Conservation (phyloP, 2,113 vertebrate genomes). For the Salvelinus alpinus region DNA sequence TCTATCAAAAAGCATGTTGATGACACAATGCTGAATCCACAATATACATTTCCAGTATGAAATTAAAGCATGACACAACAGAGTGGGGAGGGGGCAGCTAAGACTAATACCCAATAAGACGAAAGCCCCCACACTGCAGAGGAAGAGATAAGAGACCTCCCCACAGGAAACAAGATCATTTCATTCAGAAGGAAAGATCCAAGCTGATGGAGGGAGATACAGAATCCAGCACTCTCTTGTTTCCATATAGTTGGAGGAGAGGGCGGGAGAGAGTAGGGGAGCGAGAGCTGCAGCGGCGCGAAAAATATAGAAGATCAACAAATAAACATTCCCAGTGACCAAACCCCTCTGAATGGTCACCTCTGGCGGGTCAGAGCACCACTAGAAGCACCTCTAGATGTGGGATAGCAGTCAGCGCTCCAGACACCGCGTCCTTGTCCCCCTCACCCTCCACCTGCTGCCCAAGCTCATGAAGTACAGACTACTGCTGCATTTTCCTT, state of each 20-base stretch:
- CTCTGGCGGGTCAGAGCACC: conserved; percentile 49
- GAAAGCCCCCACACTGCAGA: conserved; percentile 63
- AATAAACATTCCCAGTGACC: conserved; percentile 1
- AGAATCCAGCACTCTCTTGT: conserved; percentile 59
- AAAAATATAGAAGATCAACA: conserved; percentile 71
- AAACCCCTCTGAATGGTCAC: conserved; percentile 44
- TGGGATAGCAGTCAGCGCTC: conserved; percentile 20
- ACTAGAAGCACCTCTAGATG: conserved; percentile 38
- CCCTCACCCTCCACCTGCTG: conserved; percentile 52
- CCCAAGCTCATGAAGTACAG: conserved; percentile 50
- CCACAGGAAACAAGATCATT: conserved; percentile 64
- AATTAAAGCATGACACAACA: conserved; percentile 55
- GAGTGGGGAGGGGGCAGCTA: conserved; percentile 59
- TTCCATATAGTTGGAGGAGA: conserved; percentile 50
- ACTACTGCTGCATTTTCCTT: conserved; percentile 64
- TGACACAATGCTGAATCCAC: neutral
- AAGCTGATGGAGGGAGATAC: conserved; percentile 45
- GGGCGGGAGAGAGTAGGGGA: conserved; percentile 16
- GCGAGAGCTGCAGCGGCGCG: conserved; percentile 73
- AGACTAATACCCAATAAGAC: conserved; percentile 64
- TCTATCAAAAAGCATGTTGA: conserved; percentile 13
- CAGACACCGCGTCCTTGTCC: conserved; percentile 32
- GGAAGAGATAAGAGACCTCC: conserved; percentile 55
- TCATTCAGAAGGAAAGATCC: conserved; percentile 49
- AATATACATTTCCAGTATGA: neutral